A percentile compares a stretch with the other conserved stretches of the same genome.
These are phyloP conservation scores for Trichonephila inaurata DNA, from an alignment of 1,140 invertebrate genomes.

Conservation along the genomic window DNA sequence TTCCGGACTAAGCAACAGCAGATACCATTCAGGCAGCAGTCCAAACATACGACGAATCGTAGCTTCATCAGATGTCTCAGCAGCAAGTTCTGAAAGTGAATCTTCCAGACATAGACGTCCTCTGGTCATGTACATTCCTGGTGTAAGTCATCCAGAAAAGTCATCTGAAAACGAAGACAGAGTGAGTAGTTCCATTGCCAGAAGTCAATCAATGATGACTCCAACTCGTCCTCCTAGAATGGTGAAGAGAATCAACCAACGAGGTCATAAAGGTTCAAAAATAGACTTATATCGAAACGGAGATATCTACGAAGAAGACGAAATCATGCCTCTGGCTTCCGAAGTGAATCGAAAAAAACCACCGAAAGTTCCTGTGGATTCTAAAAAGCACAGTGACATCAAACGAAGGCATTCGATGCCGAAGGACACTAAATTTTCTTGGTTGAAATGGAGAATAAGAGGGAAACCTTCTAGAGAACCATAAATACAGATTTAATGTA, in stretches of 20 bases:
- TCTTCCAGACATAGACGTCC: slow-evolving; percentile 54
- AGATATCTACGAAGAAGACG: slow-evolving; percentile 67
- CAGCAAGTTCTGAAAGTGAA: slow-evolving; percentile 76
- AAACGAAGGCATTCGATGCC: slow-evolving; percentile 76
- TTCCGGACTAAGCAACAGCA: slow-evolving; percentile 53
- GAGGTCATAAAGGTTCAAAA: slow-evolving; percentile 50
- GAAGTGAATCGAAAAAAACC: slow-evolving; percentile 64
- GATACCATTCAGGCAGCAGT: slow-evolving; percentile 37
- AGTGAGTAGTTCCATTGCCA: slow-evolving; percentile 63
- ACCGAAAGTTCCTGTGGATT: slow-evolving; percentile 60
- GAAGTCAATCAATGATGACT: slow-evolving; percentile 75
- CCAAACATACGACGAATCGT: slow-evolving; percentile 55
- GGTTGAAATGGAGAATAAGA: slow-evolving; percentile 77
- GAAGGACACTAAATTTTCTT: slow-evolving; percentile 77
- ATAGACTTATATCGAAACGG: slow-evolving; percentile 51
- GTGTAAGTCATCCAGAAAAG: slow-evolving; percentile 70
- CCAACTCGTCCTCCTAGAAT: slow-evolving; percentile 66
- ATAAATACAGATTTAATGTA: slow-evolving; percentile 44
- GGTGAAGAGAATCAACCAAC: slow-evolving; percentile 10
- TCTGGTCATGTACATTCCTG: slow-evolving; percentile 77
- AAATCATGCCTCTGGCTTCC: slow-evolving; percentile 70
- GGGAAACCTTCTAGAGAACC: slow-evolving; percentile 77
- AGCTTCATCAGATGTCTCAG: slow-evolving; percentile 64
- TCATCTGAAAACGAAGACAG: slow-evolving; percentile 64
- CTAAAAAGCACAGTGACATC: slow-evolving; percentile 71